phyloP scores from a whole-genome alignment of 2,888 invertebrate species.

The Agrotis ipsilon region DNA sequence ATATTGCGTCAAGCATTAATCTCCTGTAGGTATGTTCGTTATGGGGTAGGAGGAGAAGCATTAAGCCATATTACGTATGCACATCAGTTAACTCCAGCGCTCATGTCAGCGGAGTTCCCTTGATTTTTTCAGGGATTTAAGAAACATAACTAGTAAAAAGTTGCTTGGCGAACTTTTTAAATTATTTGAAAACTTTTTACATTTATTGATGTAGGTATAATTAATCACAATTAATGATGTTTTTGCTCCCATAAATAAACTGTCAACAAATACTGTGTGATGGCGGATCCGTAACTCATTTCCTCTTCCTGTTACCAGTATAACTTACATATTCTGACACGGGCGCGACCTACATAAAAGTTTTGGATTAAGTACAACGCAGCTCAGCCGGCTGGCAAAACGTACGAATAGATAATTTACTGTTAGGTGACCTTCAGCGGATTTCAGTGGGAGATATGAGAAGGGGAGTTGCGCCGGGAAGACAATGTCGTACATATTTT shows the following conservation, averaged over 20 bases:
- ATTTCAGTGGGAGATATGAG: constrained; percentile 85
- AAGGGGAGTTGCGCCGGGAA: constrained; percentile 83
- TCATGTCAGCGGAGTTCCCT: neutral
- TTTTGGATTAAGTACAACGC: constrained; percentile 73
- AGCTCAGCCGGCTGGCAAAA: constrained; percentile 73
- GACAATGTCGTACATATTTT: constrained; percentile 91
- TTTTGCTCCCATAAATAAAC: constrained; percentile 64
- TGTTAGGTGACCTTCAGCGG: constrained; percentile 83
- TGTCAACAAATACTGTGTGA: constrained; percentile 73
- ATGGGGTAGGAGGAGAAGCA: constrained; percentile 15
- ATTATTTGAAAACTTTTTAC: constrained; percentile 13
- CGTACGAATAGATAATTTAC: constrained; percentile 83
- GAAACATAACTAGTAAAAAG: neutral
- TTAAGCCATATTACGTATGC: constrained; percentile 23
- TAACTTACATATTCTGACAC: constrained; percentile 64
- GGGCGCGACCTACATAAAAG: constrained; percentile 79
- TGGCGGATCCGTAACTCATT: constrained; percentile 67
- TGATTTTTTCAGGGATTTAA: neutral
- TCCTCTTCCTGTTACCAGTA: constrained; percentile 62
- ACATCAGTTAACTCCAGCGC: constrained; percentile 19
- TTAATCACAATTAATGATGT: constrained; percentile 50
- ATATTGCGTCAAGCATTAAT: constrained; percentile 37
- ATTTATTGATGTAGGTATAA: constrained; percentile 1
- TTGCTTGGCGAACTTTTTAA: neutral
- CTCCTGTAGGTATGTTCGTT: constrained; percentile 35